Conservation (phyloP, 2,888 invertebrate species). For the Synergus itoensis region DNA sequence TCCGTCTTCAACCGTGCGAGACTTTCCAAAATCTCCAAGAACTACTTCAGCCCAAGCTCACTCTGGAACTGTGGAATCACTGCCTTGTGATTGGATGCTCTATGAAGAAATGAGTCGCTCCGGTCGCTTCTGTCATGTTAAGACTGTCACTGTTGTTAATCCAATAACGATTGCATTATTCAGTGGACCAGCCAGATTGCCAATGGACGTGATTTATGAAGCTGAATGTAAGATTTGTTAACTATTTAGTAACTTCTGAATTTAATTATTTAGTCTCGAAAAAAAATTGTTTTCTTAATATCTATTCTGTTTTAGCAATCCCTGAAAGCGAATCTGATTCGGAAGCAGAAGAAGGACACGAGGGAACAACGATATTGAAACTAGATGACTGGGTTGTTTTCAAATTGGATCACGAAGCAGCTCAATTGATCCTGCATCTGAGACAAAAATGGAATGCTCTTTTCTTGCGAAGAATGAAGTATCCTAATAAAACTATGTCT, state of each 20-base stretch:
- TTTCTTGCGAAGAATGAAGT: constrained; percentile 82
- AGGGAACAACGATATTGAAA: constrained; percentile 80
- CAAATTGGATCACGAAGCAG: constrained; percentile 84
- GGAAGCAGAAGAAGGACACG: constrained; percentile 79
- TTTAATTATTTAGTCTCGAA: no score
- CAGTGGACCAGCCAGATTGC: constrained; percentile 85
- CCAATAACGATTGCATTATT: constrained; percentile 90
- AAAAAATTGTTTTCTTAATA: background rate
- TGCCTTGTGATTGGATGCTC: constrained; percentile 91
- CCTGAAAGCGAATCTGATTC: constrained; percentile 78
- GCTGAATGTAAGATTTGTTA: constrained; percentile 71
- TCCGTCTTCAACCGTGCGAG: constrained; percentile 81
- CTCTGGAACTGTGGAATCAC: constrained; percentile 74
- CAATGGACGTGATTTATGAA: constrained; percentile 77
- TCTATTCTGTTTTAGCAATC: constrained; percentile 60
- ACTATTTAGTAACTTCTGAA: no score
- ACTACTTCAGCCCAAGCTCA: constrained; percentile 72
- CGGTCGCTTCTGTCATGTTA: constrained; percentile 85
- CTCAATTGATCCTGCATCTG: constrained; percentile 83
- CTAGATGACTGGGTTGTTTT: constrained; percentile 89
- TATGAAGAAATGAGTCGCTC: constrained; percentile 91
- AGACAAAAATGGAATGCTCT: constrained; percentile 87
- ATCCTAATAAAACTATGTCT: constrained; percentile 81
- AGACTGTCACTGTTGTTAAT: constrained; percentile 90
- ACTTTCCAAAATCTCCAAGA: constrained; percentile 70